phyloP scores from a whole-genome alignment of 2,888 invertebrate genomes.

The Rhogogaster chlorosoma region DNA sequence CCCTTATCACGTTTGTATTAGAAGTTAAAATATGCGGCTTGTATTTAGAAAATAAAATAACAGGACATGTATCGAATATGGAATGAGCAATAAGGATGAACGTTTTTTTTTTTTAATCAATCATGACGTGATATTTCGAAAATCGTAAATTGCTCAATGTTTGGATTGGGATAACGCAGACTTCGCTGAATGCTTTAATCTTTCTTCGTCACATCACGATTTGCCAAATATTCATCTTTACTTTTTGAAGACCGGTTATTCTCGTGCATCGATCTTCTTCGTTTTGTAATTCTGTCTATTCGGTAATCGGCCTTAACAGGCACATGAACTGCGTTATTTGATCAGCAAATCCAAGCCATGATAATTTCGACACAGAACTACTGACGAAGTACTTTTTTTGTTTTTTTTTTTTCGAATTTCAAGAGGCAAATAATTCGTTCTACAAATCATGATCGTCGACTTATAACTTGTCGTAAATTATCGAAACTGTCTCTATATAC shows the following conservation, averaged over 20 bases:
- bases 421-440: background rate
- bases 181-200: background rate
- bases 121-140: background rate
- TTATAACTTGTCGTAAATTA: background rate
- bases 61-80: background rate
- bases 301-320: background rate
- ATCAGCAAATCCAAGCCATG: background rate
- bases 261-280: background rate
- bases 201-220: background rate
- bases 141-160: background rate
- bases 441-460: background rate
- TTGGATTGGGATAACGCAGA: background rate
- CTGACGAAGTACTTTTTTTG: background rate
- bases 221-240: background rate
- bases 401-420: background rate
- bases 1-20: background rate
- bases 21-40: background rate
- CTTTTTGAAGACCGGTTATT: background rate
- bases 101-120: background rate
- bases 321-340: background rate
- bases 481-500: background rate
- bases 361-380: background rate
- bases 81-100: background rate
- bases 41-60: background rate
- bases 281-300: background rate